Evolutionary conservation across 2,888 invertebrate species (phyloP), one percentile per base, ranked within the genome.

Genomic region (Limenitis camilla): DNA sequence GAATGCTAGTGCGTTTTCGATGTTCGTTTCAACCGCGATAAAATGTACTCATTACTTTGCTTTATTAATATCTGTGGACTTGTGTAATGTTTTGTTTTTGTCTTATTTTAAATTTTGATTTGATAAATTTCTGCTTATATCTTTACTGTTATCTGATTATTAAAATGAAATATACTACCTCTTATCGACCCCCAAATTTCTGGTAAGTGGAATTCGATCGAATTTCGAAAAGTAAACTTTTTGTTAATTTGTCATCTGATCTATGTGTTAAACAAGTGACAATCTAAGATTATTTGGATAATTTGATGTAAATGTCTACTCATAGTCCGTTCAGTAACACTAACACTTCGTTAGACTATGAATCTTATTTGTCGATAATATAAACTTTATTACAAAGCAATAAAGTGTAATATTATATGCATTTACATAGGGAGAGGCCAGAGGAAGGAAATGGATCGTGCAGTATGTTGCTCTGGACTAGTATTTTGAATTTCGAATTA

Each of bases 1-100:
- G 85, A 81, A 67, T 69, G 75, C 74, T 72, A 70, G 76, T 84
- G 83, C 81, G 84, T 82, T 83, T 81, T 80, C 76, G 73, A 78
- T 77, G 77, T 72, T 74, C 77, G 72, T 67, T 59, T 61, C 62
- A 53, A 60, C 54, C 49, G 67, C 69, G 74, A 74, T 80, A 75
- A 72, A 73, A 69, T 69, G 67, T 55, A 47, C 57, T 58, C 59
- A 61, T 65, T 61, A 64, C 53, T 60, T 61, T 60, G 57, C 44
- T 44, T 50, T 50, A 44, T 50, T 50, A 50, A 44, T 50, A 50
- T 40, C 43, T n/a, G 39, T 39, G 10, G 50, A 43, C 39, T 50
- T 10, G 29, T 27, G 27, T 27, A 10, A n/a, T 32, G 38, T 39
- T 11, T n/a, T n/a, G 33, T 44, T 44, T 44, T 44, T 44, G 32